These are phyloP conservation scores for Penaeus chinensis DNA, from an alignment of 1,140 invertebrate genomes.

Conservation along the genomic window DNA sequence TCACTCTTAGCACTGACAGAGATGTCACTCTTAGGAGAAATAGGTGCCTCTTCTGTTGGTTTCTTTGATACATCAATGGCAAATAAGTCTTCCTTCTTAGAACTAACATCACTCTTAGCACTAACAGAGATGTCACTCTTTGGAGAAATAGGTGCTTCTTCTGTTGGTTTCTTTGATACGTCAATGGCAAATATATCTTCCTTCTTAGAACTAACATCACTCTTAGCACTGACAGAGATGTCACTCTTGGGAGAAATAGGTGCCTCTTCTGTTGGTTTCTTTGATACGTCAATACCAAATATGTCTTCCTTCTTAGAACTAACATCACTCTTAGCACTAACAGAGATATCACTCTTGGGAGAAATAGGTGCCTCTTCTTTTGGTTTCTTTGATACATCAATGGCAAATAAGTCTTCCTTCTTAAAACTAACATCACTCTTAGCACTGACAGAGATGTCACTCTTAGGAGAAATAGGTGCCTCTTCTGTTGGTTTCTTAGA, in stretches of 20 bases:
- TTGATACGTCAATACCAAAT: background rate
- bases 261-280: constrained; percentile 4
- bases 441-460: background rate
- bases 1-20: background rate
- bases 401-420: background rate
- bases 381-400: background rate
- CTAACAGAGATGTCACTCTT: constrained; percentile 3
- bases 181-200: background rate
- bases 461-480: background rate
- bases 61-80: background rate
- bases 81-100: background rate
- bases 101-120: constrained; percentile 14
- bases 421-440: constrained; percentile 3
- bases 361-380: background rate
- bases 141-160: background rate
- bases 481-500: background rate
- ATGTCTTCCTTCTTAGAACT: constrained; percentile 8
- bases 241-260: constrained; percentile 7
- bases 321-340: background rate
- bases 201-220: constrained; percentile 9
- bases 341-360: background rate
- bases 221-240: background rate
- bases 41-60: background rate
- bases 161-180: background rate
- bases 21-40: constrained; percentile 3